These are phyloP conservation scores for Drosophila barbarae DNA, from an alignment of 2,888 invertebrate species.

Conservation along the genomic window DNA sequence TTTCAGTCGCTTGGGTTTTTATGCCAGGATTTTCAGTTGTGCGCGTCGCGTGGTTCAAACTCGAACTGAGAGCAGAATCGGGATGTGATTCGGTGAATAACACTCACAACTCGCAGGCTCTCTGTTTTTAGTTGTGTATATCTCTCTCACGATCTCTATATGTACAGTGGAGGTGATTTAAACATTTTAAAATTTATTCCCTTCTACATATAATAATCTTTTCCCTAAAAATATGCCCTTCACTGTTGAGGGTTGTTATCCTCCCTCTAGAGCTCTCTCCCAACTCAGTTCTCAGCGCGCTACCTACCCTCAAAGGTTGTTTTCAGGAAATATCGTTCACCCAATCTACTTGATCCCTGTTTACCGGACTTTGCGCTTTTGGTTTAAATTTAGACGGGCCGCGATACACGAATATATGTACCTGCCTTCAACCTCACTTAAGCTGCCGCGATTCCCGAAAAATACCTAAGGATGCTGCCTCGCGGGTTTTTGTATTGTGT, in stretches of 20 bases:
- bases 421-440: constrained; percentile 33
- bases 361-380: constrained; percentile 35
- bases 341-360: constrained; percentile 48
- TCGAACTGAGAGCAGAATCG: constrained; percentile 48
- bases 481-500: constrained; percentile 15
- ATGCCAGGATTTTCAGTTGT: constrained; percentile 49
- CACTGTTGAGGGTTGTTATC: constrained; percentile 5
- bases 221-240: neutral
- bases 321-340: constrained; percentile 46
- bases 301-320: constrained; percentile 41
- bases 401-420: constrained; percentile 15
- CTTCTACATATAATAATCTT: too few species aligned
- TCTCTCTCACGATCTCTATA: neutral
- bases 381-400: constrained; percentile 30
- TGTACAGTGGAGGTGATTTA: neutral
- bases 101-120: constrained; percentile 16
- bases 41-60: constrained; percentile 51
- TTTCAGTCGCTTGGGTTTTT: constrained; percentile 23
- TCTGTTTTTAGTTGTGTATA: neutral
- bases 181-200: neutral
- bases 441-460: constrained; percentile 29
- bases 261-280: constrained; percentile 9
- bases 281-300: neutral
- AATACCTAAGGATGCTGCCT: constrained; percentile 35
- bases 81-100: constrained; percentile 53